Percentiles rank a stretch among this genome's conserved stretches.
Evolutionary conservation across 2,797 vertebrate species (phyloP).

Genomic region (Aeoliscus strigatus): DNA sequence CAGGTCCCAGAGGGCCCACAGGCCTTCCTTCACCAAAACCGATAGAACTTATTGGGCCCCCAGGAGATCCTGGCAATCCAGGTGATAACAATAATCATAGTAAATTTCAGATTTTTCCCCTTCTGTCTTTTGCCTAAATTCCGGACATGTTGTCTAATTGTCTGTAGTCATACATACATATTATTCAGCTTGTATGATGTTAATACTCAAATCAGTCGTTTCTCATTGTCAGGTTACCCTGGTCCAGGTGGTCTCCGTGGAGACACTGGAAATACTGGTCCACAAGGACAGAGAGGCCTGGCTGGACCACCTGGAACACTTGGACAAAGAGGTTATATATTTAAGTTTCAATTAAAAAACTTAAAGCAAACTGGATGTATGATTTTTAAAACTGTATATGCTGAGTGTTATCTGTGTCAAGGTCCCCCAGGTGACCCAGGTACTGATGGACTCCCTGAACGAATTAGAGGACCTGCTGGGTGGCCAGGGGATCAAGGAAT

Average conservation of each 20-base stretch:
- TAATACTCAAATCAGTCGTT: not conserved
- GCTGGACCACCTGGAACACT: conserved; percentile 33
- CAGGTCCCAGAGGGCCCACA: conserved; percentile 25
- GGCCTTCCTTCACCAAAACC: not conserved
- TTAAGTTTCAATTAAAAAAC: not conserved
- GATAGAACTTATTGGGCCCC: not conserved
- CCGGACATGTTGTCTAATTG: no score
- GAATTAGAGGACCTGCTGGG: conserved; percentile 39
- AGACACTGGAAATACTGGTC: conserved; percentile 50
- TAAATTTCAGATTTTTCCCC: no score
- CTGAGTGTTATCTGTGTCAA: conserved; percentile 23
- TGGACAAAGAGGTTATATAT: conserved; percentile 52
- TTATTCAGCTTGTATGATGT: not conserved
- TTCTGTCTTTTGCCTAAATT: no score
- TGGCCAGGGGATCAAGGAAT: conserved; percentile 40
- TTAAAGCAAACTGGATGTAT: no score
- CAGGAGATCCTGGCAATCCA: conserved; percentile 31
- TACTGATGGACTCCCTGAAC: conserved; percentile 18
- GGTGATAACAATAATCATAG: conserved; percentile 19
- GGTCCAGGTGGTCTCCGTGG: conserved; percentile 47
- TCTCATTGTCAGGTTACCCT: conserved; percentile 38
- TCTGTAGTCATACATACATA: no score
- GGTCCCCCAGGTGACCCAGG: conserved; percentile 54
- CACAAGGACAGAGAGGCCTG: conserved; percentile 44
- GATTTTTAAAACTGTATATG: no score